Evolutionary conservation across 1,140 invertebrate genomes (phyloP).

Genomic region (Himalopsyche phryganea): DNA sequence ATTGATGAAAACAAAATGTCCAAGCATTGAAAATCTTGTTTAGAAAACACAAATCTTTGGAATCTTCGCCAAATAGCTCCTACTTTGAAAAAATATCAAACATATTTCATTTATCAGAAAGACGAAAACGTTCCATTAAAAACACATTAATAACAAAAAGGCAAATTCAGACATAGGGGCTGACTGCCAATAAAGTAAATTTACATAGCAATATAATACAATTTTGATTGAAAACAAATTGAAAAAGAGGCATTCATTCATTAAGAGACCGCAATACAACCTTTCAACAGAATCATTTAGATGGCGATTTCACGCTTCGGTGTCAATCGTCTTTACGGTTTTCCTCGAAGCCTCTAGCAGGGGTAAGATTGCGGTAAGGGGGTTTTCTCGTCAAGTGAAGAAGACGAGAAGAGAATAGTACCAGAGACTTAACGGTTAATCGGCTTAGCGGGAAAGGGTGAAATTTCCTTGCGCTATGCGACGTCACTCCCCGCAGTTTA

Average conservation of each 20-base stretch:
- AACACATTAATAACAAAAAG: background rate
- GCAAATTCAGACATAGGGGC: background rate
- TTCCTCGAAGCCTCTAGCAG: constrained; percentile 12
- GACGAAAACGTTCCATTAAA: too few species aligned
- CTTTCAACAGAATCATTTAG: constrained; percentile 27
- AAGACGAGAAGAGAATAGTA: constrained; percentile 31
- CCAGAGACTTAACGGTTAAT: constrained; percentile 33
- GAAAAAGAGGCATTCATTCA: constrained; percentile 27
- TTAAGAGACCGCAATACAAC: constrained; percentile 25
- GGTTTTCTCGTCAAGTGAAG: constrained; percentile 9
- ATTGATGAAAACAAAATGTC: too few species aligned
- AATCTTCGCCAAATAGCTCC: too few species aligned
- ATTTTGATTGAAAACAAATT: constrained; percentile 20
- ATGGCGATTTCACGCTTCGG: constrained; percentile 33
- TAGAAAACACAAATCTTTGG: too few species aligned
- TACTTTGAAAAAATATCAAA: too few species aligned
- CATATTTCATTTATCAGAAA: too few species aligned
- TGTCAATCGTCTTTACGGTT: constrained; percentile 29
- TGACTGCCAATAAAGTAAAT: background rate
- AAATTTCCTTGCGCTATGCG: constrained; percentile 26
- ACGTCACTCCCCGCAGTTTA: constrained; percentile 23
- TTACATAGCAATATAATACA: constrained; percentile 3
- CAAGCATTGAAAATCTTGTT: too few species aligned
- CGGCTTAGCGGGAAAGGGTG: constrained; percentile 35
- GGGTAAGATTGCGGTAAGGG: background rate